Evolutionary conservation across 2,113 vertebrate species (phyloP).

Genomic region (Bos javanicus): DNA sequence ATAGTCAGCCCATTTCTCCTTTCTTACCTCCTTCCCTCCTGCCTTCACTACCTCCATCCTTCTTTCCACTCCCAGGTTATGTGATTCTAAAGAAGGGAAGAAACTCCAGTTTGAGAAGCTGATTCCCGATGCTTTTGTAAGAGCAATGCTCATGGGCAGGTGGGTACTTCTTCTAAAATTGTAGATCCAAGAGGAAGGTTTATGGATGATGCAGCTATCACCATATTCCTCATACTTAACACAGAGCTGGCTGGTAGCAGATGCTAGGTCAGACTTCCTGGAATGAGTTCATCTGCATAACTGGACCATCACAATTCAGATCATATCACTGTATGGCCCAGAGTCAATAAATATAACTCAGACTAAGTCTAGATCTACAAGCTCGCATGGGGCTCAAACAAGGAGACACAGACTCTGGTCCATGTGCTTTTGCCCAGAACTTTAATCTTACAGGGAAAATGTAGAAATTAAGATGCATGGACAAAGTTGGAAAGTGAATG

Average conservation of each 20-base stretch:
- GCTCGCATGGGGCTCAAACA: background rate
- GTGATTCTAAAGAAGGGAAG: background rate
- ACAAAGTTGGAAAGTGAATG: background rate
- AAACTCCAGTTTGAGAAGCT: constrained; percentile 24
- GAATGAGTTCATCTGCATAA: background rate
- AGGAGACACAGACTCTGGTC: background rate
- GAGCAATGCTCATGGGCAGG: background rate
- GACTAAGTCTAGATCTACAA: background rate
- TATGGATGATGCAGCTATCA: background rate
- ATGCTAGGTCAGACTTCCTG: background rate
- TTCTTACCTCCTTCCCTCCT: background rate
- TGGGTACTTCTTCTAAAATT: background rate
- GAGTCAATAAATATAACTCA: background rate
- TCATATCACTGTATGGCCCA: background rate
- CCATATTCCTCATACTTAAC: background rate
- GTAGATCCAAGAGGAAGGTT: background rate
- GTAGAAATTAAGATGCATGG: background rate
- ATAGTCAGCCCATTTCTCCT: background rate
- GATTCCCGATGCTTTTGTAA: background rate
- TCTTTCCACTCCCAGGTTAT: background rate
- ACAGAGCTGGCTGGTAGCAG: background rate
- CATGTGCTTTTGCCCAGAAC: background rate
- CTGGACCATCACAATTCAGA: background rate
- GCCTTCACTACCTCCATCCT: background rate
- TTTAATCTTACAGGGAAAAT: background rate